Conservation (phyloP, 2,113 vertebrate genomes). For the Melanocharis versteri region DNA sequence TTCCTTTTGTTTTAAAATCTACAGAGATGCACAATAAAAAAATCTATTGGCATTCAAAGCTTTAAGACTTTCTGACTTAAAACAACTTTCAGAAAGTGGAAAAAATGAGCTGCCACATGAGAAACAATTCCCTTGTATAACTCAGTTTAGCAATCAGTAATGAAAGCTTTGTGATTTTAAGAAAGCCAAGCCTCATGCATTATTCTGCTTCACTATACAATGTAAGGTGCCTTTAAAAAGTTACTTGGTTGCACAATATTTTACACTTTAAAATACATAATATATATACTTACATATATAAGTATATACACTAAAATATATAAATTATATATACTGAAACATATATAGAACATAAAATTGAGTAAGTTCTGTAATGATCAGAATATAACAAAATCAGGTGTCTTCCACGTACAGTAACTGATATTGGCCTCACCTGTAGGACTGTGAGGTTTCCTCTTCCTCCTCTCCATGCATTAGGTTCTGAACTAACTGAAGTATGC, state of each 20-base stretch:
- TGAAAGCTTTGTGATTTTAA: neutral
- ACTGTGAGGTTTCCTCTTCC: conserved; percentile 76
- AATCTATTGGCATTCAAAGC: neutral
- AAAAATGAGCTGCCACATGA: neutral
- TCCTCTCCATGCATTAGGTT: conserved; percentile 91
- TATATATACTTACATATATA: neutral
- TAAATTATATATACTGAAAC: neutral
- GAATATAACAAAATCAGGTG: neutral
- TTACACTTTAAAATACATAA: neutral
- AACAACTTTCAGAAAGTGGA: neutral
- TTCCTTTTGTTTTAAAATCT: neutral
- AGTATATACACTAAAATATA: neutral
- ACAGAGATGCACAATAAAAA: neutral
- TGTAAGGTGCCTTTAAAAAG: neutral
- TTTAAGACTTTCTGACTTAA: neutral
- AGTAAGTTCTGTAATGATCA: neutral
- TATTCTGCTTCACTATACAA: neutral
- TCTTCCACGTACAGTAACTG: neutral
- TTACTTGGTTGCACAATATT: neutral
- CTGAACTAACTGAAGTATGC: conserved; percentile 89
- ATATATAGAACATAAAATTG: neutral
- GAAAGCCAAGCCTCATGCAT: neutral
- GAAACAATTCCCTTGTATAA: neutral
- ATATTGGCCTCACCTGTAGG: conserved; percentile 71
- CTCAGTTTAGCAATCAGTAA: neutral